phyloP scores from a whole-genome alignment of 1,140 invertebrate genomes.

The Euura saliciscinereae region DNA sequence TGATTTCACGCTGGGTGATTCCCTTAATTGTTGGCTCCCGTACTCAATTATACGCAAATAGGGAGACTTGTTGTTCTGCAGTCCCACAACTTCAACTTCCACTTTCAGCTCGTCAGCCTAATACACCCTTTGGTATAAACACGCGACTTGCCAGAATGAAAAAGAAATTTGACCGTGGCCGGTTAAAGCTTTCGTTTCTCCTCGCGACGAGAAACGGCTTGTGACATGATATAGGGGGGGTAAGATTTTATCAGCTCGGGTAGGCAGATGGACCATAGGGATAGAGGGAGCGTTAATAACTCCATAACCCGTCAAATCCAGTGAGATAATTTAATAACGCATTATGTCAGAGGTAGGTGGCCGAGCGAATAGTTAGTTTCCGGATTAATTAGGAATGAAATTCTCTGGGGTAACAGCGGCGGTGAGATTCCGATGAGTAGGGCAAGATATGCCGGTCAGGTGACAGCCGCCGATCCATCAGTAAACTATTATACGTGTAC shows the following conservation, averaged over 20 bases:
- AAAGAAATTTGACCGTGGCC: not conserved
- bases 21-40: not conserved
- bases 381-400: conserved; percentile 41
- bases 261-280: not conserved
- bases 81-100: too few relatives aligned
- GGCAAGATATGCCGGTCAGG: conserved; percentile 37
- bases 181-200: not conserved
- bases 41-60: not conserved
- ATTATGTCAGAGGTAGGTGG: conserved; percentile 9
- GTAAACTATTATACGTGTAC: not conserved
- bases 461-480: conserved; percentile 35
- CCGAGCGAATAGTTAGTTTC: conserved; percentile 26
- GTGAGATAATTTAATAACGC: conserved; percentile 34
- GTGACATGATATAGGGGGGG: conserved; percentile 2
- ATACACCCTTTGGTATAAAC: not conserved
- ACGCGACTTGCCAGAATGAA: not conserved
- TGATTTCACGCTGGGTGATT: not conserved
- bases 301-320: conserved; percentile 12
- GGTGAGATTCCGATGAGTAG: conserved; percentile 24
- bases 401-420: conserved; percentile 23
- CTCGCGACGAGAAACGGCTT: not conserved
- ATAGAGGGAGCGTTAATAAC: conserved; percentile 5
- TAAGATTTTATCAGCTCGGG: not conserved
- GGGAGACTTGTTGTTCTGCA: not conserved
- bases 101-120: too few relatives aligned